Evolutionary conservation across 1,140 invertebrate genomes (phyloP).

Genomic region (Anadara kagoshimensis): DNA sequence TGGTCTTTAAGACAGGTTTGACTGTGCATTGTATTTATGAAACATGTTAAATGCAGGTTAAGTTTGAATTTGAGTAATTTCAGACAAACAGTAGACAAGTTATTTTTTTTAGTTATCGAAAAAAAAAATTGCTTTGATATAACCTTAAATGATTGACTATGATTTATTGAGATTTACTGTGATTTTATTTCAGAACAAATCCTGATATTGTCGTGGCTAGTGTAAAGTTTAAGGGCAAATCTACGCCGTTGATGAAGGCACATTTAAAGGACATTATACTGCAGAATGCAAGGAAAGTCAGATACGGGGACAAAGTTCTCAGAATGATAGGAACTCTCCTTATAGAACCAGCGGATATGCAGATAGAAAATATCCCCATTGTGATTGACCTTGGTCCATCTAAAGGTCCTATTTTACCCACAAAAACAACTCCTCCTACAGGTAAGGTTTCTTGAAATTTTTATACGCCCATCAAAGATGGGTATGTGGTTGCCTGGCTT

Average conservation of each 20-base stretch:
- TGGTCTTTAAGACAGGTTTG: no score
- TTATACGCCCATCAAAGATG: no score
- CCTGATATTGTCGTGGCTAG: constrained; percentile 24
- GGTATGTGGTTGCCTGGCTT: no score
- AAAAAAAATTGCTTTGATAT: not conserved
- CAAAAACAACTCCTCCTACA: constrained; percentile 16
- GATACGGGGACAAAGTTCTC: constrained; percentile 22
- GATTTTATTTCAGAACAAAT: constrained; percentile 25
- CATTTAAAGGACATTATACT: constrained; percentile 30
- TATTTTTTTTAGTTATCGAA: not conserved
- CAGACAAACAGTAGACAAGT: not conserved
- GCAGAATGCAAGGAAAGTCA: constrained; percentile 28
- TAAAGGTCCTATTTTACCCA: constrained; percentile 12
- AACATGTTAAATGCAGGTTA: no score
- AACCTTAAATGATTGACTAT: not conserved
- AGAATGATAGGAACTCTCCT: constrained; percentile 42
- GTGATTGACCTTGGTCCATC: constrained; percentile 23
- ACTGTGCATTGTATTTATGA: no score
- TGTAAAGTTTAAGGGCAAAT: constrained; percentile 32
- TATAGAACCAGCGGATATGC: constrained; percentile 29
- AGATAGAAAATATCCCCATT: constrained; percentile 22
- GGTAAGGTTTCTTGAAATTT: not conserved
- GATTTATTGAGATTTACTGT: not conserved
- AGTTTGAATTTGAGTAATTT: not conserved
- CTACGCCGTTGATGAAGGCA: constrained; percentile 18